Conservation (phyloP, 2,113 vertebrate species). For the Equus quagga region DNA sequence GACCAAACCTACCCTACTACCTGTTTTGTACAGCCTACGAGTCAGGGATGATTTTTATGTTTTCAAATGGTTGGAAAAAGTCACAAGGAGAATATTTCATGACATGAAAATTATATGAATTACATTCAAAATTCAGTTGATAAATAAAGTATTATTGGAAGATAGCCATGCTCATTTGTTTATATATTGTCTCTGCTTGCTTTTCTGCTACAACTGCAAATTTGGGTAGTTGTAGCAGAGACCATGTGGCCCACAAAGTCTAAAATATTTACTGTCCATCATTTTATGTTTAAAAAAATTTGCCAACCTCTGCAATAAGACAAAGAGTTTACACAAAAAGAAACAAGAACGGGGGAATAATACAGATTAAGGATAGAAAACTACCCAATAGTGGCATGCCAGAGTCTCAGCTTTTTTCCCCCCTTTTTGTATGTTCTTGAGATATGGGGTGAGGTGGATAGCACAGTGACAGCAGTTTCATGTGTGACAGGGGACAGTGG, state of each 20-base stretch:
- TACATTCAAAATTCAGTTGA: neutral
- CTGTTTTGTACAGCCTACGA: neutral
- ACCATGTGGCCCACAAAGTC: neutral
- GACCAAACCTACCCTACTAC: neutral
- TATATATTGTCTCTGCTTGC: neutral
- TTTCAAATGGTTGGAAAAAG: slow-evolving; percentile 6
- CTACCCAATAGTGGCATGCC: neutral
- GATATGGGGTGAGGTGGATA: neutral
- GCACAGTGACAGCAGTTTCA: neutral
- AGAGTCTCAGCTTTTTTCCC: neutral
- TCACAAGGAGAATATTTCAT: neutral
- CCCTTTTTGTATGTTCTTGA: neutral
- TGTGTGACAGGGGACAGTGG: neutral
- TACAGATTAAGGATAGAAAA: neutral
- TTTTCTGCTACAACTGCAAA: neutral
- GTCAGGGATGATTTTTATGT: neutral
- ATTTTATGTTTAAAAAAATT: neutral
- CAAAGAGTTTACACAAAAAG: slow-evolving; percentile 11
- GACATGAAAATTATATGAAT: neutral
- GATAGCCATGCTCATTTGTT: neutral
- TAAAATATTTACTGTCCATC: neutral
- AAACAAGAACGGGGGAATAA: neutral
- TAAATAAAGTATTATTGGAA: slow-evolving; percentile 24
- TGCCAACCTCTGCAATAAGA: neutral
- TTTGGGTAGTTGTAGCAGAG: neutral